Evolutionary conservation across 1,140 invertebrate genomes (phyloP), one percentile per base, ranked within the genome.

Genomic region (Stegodyphus dumicola): DNA sequence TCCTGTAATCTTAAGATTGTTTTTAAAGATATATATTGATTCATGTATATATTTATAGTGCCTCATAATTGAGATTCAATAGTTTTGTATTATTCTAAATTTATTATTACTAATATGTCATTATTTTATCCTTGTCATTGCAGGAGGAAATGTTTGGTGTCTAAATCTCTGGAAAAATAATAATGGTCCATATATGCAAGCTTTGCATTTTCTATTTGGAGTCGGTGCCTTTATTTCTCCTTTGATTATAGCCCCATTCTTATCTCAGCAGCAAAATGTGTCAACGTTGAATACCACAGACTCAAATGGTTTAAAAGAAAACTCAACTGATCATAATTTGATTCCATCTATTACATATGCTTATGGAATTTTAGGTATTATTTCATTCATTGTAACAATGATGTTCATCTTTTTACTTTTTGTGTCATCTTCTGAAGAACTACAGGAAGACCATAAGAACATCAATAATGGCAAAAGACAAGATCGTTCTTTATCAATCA

Each of bases 171-270:
- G 92, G 92, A 91, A 91, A 10, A 76, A 90, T 69, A 89, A 91
- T 67, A 92, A 91, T 88, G 90, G 90, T 6, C 92, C 92, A 6
- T 92, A 91, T 83, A 91, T 93, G 86, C 92, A 93, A 88, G 89
- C 91, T 6, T 81, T 93, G 52, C 92, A 93, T 86, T 93, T 93
- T 88, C 90, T 90, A 33, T 93, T 92, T 90, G 92, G 91, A 18
- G 84, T 93, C 54, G 92, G 92, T 52, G 91, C 92, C 4, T 92
- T 92, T 83, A 87, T 93, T 60, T 92, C 92, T 15, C 92, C 92
- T 13, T 89, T 93, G 6, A 85, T 93, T 33, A 90, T 91, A 7
- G 90, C 90, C 33, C 91, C 91, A 0, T 93, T 92, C 85, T 88
- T 92, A 13, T 89, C 87, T 33, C 65, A 18, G 9, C 52, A 74